Evolutionary conservation across 1,140 invertebrate species (phyloP).

Genomic region (Bombus soroeensis): DNA sequence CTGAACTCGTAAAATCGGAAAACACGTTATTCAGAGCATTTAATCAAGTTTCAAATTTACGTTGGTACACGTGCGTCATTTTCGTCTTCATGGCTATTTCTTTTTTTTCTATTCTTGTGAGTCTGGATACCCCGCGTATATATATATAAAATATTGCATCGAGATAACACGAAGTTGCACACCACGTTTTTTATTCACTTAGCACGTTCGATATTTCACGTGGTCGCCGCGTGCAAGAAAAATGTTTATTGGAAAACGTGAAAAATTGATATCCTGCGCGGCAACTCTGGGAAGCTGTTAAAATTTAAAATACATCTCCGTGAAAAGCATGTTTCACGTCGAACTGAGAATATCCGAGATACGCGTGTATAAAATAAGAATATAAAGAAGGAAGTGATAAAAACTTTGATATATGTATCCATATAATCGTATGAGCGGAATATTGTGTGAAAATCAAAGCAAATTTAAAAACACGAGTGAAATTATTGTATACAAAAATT

Average conservation of each 20-base stretch:
- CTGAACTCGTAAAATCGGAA: not conserved
- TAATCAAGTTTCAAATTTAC: not conserved
- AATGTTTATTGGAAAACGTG: constrained; percentile 37
- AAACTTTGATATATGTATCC: not conserved
- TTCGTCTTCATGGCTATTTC: too few species aligned
- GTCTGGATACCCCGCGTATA: not conserved
- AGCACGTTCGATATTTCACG: constrained; percentile 24
- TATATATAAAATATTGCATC: constrained; percentile 15
- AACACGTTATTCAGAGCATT: not conserved
- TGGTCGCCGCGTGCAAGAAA: not conserved
- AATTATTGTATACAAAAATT: not conserved
- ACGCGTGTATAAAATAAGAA: not conserved
- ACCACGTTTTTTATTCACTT: constrained; percentile 23
- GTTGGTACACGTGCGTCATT: not conserved
- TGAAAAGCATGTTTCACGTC: not conserved
- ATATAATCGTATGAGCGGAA: not conserved
- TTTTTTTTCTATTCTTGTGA: not conserved
- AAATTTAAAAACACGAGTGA: not conserved
- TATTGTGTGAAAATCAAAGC: not conserved
- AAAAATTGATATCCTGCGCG: constrained; percentile 22
- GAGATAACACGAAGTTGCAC: constrained; percentile 24
- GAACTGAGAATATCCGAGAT: not conserved
- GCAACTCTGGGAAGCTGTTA: not conserved
- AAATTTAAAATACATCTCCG: constrained; percentile 8
- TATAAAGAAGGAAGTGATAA: not conserved